phyloP scores from a whole-genome alignment of 2,797 vertebrate species.

The Ciconia nigra region DNA sequence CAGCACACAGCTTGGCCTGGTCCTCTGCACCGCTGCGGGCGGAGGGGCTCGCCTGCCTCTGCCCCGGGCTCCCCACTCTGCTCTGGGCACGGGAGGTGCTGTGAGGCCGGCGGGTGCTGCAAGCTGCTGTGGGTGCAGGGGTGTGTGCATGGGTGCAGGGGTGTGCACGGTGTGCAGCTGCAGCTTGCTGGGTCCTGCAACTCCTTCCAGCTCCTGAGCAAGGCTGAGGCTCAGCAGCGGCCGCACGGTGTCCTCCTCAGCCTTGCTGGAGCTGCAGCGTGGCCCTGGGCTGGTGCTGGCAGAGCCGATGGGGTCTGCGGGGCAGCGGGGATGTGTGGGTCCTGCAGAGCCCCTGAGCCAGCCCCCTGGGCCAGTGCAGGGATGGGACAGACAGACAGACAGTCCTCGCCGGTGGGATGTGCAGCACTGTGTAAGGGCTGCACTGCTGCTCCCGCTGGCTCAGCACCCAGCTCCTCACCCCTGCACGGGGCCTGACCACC shows the following conservation, averaged over 20 bases:
- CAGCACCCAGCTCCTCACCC: background rate
- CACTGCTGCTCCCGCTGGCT: background rate
- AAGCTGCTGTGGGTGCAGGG: background rate
- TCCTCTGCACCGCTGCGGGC: background rate
- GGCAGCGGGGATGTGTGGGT: background rate
- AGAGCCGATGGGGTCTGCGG: background rate
- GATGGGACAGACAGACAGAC: background rate
- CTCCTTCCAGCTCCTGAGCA: background rate
- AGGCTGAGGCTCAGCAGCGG: background rate
- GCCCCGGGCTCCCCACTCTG: background rate
- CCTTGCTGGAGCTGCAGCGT: background rate
- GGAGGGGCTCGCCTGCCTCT: background rate
- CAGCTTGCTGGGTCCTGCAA: background rate
- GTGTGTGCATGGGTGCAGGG: fast-evolving
- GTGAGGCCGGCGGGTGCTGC: background rate
- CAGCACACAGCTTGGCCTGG: no score
- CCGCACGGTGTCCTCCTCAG: background rate
- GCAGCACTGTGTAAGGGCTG: background rate
- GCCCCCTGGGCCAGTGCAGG: background rate
- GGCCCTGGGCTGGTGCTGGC: background rate
- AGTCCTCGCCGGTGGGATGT: fast-evolving
- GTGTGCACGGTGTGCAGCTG: fast-evolving
- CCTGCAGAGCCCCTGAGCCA: background rate
- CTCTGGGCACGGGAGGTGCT: background rate
- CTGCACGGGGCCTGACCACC: background rate